A percentile compares a stretch with the other conserved stretches of the same genome.
phyloP scores from a whole-genome alignment of 1,140 invertebrate species.

The Caenorhabditis remanei region DNA sequence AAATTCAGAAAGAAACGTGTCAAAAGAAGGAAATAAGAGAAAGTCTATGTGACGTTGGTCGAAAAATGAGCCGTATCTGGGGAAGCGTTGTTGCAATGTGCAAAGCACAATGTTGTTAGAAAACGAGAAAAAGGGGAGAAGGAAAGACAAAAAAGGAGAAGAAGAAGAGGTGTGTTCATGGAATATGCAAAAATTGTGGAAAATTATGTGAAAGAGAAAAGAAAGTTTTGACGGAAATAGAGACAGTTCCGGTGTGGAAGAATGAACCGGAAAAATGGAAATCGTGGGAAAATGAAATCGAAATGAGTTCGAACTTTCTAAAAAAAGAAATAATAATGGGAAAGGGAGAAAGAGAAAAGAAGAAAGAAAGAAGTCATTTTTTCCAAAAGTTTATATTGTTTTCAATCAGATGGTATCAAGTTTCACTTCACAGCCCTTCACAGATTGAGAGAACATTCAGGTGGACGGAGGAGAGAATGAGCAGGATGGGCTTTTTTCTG shows the following conservation, averaged over 20 bases:
- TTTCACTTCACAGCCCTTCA: background rate
- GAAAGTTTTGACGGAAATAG: background rate
- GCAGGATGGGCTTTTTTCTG: slow-evolving; percentile 5
- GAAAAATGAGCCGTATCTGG: slow-evolving; percentile 54
- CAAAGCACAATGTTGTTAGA: background rate
- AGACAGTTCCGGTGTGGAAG: background rate
- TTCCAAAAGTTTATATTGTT: slow-evolving; percentile 37
- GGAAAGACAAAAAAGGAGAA: background rate
- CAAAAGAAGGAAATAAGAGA: background rate
- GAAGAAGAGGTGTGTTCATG: slow-evolving; percentile 21
- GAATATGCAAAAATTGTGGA: slow-evolving; percentile 35
- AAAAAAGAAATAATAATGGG: background rate
- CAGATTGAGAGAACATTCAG: background rate
- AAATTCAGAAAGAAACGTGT: slow-evolving; percentile 1
- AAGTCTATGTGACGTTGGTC: slow-evolving; percentile 21
- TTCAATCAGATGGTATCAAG: slow-evolving; percentile 15
- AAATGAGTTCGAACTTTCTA: background rate
- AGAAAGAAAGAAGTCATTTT: slow-evolving; percentile 28
- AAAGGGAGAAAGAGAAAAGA: background rate
- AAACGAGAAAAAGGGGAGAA: background rate
- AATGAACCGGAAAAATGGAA: background rate
- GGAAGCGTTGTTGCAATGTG: slow-evolving; percentile 27
- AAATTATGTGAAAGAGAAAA: slow-evolving; percentile 10
- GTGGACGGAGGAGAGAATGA: background rate
- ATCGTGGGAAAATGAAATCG: background rate